Evolutionary conservation across 2,888 invertebrate species (phyloP), one percentile per base, ranked within the genome.

Genomic region (Agrypnus murinus): DNA sequence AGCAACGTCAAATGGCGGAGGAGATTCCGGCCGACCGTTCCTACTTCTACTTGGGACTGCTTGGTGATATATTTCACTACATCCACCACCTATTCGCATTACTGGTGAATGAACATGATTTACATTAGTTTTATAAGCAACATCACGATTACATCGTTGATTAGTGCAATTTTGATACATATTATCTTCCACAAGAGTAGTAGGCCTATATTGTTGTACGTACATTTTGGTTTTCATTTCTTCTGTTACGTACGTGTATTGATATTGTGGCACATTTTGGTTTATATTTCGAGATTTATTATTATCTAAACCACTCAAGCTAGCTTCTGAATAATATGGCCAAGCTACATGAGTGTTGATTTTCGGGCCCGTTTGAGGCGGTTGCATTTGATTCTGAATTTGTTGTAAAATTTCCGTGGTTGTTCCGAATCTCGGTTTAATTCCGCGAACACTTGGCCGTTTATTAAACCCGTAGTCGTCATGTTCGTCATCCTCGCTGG

Each of bases 391-490:
- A 65, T 91, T 91, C 81, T 94, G 93, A 87, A 95, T 92, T 82
- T 95, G 95, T 77, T 94, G 92, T 0, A 95, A 86, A 43, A 95
- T 93, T 79, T 94, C 94, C 73, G 92, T 93, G 4, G 91, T 92
- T 0, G 94, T 92, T 9, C 93, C 93, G 74, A 95, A 92, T 75
- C 94, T 91, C n/a, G 95, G 93, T 81, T 95, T 95, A 73, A 96
- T 95, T 0, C 96, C 95, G 0, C 95, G 90, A 1, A 96, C 96
- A 0, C 95, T 94, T 0, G 96, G 96, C n/a, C 96, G 88, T 38
- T 94, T 90, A 80, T 95, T 94, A 84, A 96, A 96, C 0, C 96
- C 96, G 79, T 96, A 95, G 81, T 96, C 95, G 77, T 95, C 95
- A 77, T 95, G 93, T 77, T 95, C 95, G 69, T 93, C 92, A 59